These are phyloP conservation scores for Heterotis niloticus DNA, from an alignment of 2,113 vertebrate species.

Conservation along the genomic window DNA sequence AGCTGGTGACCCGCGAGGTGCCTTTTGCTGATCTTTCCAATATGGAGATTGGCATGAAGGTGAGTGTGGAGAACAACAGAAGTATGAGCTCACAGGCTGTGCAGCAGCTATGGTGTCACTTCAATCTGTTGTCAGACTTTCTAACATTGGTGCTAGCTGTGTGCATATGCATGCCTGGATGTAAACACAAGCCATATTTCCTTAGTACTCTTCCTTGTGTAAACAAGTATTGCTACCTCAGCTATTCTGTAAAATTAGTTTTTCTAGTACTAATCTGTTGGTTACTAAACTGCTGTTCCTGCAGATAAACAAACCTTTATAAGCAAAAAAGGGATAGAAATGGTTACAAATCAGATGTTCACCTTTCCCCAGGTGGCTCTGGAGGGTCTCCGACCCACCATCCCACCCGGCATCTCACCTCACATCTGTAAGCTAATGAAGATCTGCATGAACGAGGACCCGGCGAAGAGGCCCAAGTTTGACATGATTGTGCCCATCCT, in stretches of 20 bases:
- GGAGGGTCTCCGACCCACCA: conserved; percentile 90
- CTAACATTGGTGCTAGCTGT: neutral
- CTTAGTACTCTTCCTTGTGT: no score
- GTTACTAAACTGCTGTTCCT: no score
- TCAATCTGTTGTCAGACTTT: no score
- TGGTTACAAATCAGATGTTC: neutral
- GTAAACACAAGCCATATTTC: neutral
- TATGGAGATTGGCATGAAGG: conserved; percentile 99
- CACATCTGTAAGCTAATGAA: conserved; percentile 97
- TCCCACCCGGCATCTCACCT: conserved; percentile 91
- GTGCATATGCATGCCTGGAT: neutral
- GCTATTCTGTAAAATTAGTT: no score
- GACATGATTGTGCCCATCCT: conserved; percentile 98
- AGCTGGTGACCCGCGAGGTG: conserved; percentile 93
- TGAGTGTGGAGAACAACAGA: conserved; percentile 27
- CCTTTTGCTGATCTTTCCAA: conserved; percentile 95
- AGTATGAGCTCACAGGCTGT: no score
- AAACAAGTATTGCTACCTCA: no score
- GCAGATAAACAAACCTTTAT: no score
- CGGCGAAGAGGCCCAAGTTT: conserved; percentile 94
- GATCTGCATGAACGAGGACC: conserved; percentile 98
- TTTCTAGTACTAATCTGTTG: no score
- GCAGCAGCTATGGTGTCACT: neutral
- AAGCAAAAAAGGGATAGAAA: neutral
- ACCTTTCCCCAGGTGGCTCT: conserved; percentile 73